phyloP scores from a whole-genome alignment of 2,888 invertebrate species.

The Steromphala cineraria region DNA sequence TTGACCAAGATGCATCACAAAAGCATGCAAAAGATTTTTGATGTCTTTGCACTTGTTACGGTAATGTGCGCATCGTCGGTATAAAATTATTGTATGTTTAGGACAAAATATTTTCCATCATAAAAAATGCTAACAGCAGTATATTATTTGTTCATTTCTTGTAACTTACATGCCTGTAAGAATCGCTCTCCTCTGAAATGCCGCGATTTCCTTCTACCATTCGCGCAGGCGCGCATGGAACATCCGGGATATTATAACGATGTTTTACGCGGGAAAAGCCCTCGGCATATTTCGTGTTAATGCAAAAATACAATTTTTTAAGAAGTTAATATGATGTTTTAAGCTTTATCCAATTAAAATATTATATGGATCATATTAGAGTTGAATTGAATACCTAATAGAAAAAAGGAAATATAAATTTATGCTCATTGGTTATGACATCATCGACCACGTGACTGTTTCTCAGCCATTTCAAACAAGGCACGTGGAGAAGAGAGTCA shows the following conservation, averaged over 20 bases:
- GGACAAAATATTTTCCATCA: background rate
- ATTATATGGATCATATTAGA: background rate
- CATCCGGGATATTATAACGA: constrained; percentile 44
- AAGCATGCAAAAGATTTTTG: background rate
- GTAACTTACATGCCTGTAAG: background rate
- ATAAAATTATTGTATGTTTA: too few species aligned
- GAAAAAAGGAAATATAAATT: background rate
- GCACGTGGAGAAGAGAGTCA: constrained; percentile 3
- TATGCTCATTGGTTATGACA: constrained; percentile 2
- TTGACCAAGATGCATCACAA: background rate
- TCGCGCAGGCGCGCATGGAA: constrained; percentile 40
- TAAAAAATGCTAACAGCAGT: background rate
- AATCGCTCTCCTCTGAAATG: background rate
- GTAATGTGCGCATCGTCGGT: too few species aligned
- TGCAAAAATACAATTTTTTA: too few species aligned
- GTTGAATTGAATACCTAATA: background rate
- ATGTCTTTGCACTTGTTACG: background rate
- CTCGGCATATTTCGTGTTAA: constrained; percentile 27
- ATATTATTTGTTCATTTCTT: background rate
- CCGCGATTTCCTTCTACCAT: constrained; percentile 10
- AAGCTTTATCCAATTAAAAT: too few species aligned
- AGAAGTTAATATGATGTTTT: too few species aligned
- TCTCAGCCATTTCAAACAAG: constrained; percentile 2
- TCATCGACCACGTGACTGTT: background rate
- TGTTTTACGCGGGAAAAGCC: constrained; percentile 41